Evolutionary conservation across 2,113 vertebrate species (phyloP).

Genomic region (Eulacestoma nigropectus): DNA sequence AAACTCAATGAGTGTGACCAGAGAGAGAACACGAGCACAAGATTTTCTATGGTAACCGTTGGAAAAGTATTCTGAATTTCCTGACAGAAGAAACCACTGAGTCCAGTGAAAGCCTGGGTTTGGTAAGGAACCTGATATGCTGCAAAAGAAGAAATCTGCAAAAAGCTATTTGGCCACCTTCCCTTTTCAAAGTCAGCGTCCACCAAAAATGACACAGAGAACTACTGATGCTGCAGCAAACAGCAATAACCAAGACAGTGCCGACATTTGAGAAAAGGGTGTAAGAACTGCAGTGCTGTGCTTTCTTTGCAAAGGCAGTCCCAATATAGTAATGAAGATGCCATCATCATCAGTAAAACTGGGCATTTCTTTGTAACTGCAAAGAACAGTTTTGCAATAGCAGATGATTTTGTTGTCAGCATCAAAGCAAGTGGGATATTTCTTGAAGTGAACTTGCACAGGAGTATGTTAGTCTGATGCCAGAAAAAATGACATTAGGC

Average conservation of each 20-base stretch:
- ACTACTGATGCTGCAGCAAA: background rate
- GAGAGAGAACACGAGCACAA: background rate
- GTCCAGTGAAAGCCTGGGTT: background rate
- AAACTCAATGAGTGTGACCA: background rate
- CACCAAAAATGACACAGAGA: background rate
- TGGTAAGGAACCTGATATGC: background rate
- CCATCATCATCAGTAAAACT: conserved; percentile 33
- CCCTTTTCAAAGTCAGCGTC: background rate
- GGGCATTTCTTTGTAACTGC: conserved; percentile 2
- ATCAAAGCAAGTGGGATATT: background rate
- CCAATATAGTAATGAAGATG: conserved; percentile 26
- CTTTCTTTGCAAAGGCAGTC: conserved; percentile 8
- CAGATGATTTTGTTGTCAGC: background rate
- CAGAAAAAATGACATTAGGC: background rate
- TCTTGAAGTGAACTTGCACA: background rate
- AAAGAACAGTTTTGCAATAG: background rate
- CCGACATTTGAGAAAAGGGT: background rate
- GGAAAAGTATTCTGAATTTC: background rate
- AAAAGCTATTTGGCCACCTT: background rate
- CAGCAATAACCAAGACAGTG: background rate
- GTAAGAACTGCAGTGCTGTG: background rate
- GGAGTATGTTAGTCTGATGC: background rate
- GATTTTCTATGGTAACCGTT: background rate
- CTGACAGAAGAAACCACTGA: background rate
- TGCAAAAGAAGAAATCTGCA: background rate